Base-by-base conservation (phyloP, 2,113 vertebrate species). In the Hippocampus barbouri region DNA sequence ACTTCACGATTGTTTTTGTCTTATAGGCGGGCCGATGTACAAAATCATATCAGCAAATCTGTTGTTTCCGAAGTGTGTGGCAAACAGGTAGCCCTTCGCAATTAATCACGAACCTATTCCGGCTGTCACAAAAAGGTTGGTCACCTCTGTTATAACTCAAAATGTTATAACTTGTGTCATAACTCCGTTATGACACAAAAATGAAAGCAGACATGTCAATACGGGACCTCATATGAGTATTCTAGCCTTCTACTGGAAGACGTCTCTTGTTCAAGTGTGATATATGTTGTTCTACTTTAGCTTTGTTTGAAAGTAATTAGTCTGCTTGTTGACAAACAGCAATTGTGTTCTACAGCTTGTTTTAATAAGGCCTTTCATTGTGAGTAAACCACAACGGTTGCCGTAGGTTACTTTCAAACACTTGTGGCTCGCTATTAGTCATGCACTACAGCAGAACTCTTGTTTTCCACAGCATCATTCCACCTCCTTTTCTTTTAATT, bases 401-500 rank as follows among this genome's bases (percentile, higher is more conserved):
- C 81, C 73, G 71, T 82, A 79, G 70, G 80, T 73, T 88, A 76
- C 68, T 79, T 80, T 63, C 70, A 86, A 86, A 74, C 87, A 88
- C 80, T 81, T 89, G 86, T 83, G 76, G 69, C 82, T 76, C 78
- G 80, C 74, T 82, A 77, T 74, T 71, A 63, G 64, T 76, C 79
- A 85, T 69, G 78, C 66, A 76, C 60, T 57, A 63, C 59, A 70
- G 27, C 43, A 66, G 56, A 74, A 71, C 45, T 8, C 66, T 34
- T 54, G 66, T 68, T 70, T 64, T 75, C 69, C 45, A 20, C 59
- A 67, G 68, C 68, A 60, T 79, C 62, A 53, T 23, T 45, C 76
- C 80, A 82, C 89, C 85, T 76, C 82, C 83, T 84, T 81, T 83
- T 82, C 85, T 87, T 87, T 88, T 89, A 89, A 91, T 91, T 87